Evolutionary conservation across 2,797 vertebrate genomes (phyloP).

Genomic region (Catamblyrhynchus diadema): DNA sequence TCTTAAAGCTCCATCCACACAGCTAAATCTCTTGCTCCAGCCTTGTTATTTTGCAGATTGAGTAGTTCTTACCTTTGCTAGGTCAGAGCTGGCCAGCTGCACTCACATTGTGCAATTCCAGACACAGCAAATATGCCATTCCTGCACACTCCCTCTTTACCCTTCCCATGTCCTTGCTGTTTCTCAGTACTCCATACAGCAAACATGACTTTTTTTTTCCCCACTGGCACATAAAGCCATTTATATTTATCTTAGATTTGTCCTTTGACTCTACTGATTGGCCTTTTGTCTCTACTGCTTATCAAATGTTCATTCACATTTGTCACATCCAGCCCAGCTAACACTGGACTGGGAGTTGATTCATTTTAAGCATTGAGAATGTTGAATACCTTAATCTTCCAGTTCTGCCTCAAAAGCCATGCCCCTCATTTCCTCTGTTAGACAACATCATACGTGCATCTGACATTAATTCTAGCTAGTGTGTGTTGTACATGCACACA

Average conservation of each 20-base stretch:
- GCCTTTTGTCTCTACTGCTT: neutral
- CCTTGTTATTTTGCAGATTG: neutral
- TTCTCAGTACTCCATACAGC: neutral
- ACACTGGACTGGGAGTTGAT: neutral
- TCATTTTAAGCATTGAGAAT: neutral
- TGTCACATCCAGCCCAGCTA: neutral
- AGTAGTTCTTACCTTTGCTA: neutral
- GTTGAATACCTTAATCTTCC: neutral
- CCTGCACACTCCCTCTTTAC: neutral
- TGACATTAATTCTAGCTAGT: neutral
- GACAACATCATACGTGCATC: neutral
- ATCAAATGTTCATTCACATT: neutral
- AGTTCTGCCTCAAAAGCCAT: neutral
- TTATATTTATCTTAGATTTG: neutral
- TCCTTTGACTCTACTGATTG: slow-evolving; percentile 1
- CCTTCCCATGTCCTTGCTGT: neutral
- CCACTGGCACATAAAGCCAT: neutral
- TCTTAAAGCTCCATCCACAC: neutral
- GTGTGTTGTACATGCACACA: neutral
- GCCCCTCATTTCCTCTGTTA: neutral
- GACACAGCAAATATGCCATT: neutral
- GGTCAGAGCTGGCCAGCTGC: neutral
- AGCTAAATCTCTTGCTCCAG: neutral
- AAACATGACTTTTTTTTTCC: neutral
- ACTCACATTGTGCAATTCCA: fast-evolving